These are phyloP conservation scores for Hydrochoerus hydrochaeris DNA, from an alignment of 2,113 vertebrate genomes.

Conservation along the genomic window DNA sequence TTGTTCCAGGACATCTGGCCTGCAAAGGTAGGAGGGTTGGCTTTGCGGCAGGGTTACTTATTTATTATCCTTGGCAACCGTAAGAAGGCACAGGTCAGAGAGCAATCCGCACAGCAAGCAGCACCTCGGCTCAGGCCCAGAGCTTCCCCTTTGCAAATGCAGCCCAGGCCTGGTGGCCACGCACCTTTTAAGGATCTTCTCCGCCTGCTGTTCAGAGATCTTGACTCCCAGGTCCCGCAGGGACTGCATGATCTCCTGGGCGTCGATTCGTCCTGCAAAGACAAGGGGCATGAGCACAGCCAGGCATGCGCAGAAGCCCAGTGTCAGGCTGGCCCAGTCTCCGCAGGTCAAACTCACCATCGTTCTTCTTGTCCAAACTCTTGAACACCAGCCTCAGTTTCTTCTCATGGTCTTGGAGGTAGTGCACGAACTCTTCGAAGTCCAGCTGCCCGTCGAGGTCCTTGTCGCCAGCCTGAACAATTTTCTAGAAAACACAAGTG, in stretches of 20 bases:
- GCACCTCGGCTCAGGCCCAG: neutral
- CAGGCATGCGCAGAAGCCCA: fast-evolving
- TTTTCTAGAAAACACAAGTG: slow-evolving; percentile 89
- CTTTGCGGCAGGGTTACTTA: neutral
- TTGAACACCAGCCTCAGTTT: slow-evolving; percentile 97
- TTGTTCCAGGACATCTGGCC: neutral
- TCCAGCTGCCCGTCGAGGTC: slow-evolving; percentile 97
- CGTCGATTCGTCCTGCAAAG: slow-evolving; percentile 92
- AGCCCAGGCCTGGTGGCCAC: neutral
- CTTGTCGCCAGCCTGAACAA: slow-evolving; percentile 97
- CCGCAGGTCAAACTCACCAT: slow-evolving; percentile 86
- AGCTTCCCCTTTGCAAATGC: neutral
- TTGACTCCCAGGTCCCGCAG: slow-evolving; percentile 95
- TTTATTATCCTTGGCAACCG: neutral
- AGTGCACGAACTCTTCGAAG: slow-evolving; percentile 98
- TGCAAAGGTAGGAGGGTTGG: neutral
- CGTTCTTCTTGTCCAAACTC: slow-evolving; percentile 97
- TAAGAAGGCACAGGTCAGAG: neutral
- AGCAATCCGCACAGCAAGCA: neutral
- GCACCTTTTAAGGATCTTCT: slow-evolving; percentile 97
- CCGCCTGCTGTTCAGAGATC: slow-evolving; percentile 97
- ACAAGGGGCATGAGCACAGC: slow-evolving; percentile 5
- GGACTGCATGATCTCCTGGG: slow-evolving; percentile 97
- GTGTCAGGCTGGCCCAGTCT: fast-evolving
- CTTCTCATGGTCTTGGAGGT: slow-evolving; percentile 97